phyloP scores from a whole-genome alignment of 2,797 vertebrate genomes.

The Rhadinocentrus ornatus region DNA sequence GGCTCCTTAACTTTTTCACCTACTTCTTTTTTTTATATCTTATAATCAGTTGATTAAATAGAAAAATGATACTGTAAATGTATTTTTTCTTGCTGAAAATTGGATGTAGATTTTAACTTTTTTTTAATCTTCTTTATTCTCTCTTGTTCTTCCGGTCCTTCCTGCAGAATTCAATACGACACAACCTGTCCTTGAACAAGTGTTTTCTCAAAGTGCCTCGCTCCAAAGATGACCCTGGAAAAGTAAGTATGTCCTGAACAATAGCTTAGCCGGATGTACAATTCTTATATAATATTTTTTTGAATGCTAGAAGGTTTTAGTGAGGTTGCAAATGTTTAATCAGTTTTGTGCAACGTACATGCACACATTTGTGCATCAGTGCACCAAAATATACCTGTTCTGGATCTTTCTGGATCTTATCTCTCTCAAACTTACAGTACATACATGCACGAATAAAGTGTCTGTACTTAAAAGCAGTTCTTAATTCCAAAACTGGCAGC shows the following conservation, averaged over 20 bases:
- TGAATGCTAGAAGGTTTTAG: constrained; percentile 41
- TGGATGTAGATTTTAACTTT: not conserved
- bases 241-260: constrained; percentile 81
- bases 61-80: not conserved
- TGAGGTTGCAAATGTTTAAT: constrained; percentile 33
- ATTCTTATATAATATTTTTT: constrained; percentile 4
- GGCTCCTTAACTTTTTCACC: not conserved
- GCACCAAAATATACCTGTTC: constrained; percentile 31
- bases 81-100: not conserved
- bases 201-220: constrained; percentile 95
- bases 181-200: constrained; percentile 91
- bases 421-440: constrained; percentile 2
- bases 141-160: constrained; percentile 7
- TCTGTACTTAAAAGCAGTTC: constrained; percentile 73
- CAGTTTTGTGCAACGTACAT: constrained; percentile 19
- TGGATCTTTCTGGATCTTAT: constrained; percentile 5
- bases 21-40: not conserved
- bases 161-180: constrained; percentile 89
- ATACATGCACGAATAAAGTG: constrained; percentile 14
- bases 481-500: constrained; percentile 69
- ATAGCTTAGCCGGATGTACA: constrained; percentile 45
- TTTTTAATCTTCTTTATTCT: not conserved
- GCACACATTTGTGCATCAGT: constrained; percentile 23
- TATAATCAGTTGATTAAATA: not conserved
- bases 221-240: constrained; percentile 92